Percentiles rank a stretch among this genome's conserved stretches.
Conservation (phyloP, 2,888 invertebrate genomes). For the Pseudococcus jackbeardsleyi region DNA sequence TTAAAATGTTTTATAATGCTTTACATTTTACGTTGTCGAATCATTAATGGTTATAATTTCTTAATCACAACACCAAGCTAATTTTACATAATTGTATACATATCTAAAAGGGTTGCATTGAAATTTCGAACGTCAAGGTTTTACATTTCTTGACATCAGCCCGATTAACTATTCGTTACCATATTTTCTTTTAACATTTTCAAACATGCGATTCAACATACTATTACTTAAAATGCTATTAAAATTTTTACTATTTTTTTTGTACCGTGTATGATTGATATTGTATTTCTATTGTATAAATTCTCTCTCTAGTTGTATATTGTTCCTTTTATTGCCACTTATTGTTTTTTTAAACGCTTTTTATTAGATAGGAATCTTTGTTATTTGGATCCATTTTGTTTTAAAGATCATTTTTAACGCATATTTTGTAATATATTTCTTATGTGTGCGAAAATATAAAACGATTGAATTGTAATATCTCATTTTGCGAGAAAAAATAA, state of each 20-base stretch:
- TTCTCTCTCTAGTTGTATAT: constrained; percentile 23
- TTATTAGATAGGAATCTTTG: constrained; percentile 24
- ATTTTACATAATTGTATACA: constrained; percentile 33
- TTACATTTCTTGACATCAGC: constrained; percentile 31
- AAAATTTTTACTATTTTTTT: constrained; percentile 41
- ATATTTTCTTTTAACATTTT: constrained; percentile 29
- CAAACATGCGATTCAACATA: constrained; percentile 33
- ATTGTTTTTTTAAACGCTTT: constrained; percentile 36
- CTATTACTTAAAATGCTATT: neutral
- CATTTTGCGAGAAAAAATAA: neutral
- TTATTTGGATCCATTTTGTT: constrained; percentile 9
- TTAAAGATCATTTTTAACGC: constrained; percentile 15
- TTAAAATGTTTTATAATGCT: neutral
- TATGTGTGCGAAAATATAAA: constrained; percentile 37
- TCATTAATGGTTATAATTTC: neutral
- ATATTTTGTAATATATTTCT: constrained; percentile 47
- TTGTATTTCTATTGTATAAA: constrained; percentile 45
- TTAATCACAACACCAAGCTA: constrained; percentile 48
- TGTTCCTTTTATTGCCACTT: constrained; percentile 15
- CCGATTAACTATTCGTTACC: constrained; percentile 38
- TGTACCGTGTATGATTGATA: constrained; percentile 27
- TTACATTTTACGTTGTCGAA: neutral
- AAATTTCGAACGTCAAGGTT: neutral
- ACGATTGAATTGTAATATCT: neutral
- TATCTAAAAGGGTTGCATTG: constrained; percentile 50